Base-by-base conservation (phyloP, 2,797 vertebrate genomes). In the Phrynocephalus forsythii region DNA sequence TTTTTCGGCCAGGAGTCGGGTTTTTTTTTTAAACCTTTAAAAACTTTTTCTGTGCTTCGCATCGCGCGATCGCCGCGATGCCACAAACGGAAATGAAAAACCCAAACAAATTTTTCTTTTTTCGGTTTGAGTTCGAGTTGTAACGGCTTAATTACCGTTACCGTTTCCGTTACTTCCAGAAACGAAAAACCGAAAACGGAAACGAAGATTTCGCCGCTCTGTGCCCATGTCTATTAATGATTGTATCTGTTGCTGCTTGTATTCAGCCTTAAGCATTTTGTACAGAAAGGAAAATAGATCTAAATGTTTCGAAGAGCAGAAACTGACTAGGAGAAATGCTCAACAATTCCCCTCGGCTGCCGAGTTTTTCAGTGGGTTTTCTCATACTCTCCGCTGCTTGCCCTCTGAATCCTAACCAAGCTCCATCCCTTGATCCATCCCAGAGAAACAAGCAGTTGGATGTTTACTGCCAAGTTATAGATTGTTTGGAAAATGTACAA, bases 401-500 rank as follows among this genome's bases (percentile, higher is more conserved):
- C 78, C n/a, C 13, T 33, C 38, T 73, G 79, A 66, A 75, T 75
- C 28, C 24, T 48, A 81, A 73, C 79, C n/a, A 11, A 67, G 72
- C 69, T 66, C 50, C 72, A 69, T 81, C 28, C 76, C 69, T 87
- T 75, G 28, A 26, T 82, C 63, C 30, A 26, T 73, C 20, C 24
- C 38, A 68, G 82, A 72, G 9, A 79, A 77, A 38, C 56, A 83
- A 79, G 13, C 13, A 72, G 22, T 50, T 48, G 52, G 50, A 78
- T n/a, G 24, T 38, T 84, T 56, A 88, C 20, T 72, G 76, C 67
- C 44, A 26, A 84, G n/a, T 72, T 80, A 73, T 84, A 73, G 66
- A 75, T 75, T 88, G 83, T 80, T 56, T 63, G 68, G 56, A 24
- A 84, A 88, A 88, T 80, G 16, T 50, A 80, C 28, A 84, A 24